A percentile compares a stretch with the other conserved stretches of the same genome.
These are phyloP conservation scores for Anadara kagoshimensis DNA, from an alignment of 1,140 invertebrate genomes.

Conservation along the genomic window DNA sequence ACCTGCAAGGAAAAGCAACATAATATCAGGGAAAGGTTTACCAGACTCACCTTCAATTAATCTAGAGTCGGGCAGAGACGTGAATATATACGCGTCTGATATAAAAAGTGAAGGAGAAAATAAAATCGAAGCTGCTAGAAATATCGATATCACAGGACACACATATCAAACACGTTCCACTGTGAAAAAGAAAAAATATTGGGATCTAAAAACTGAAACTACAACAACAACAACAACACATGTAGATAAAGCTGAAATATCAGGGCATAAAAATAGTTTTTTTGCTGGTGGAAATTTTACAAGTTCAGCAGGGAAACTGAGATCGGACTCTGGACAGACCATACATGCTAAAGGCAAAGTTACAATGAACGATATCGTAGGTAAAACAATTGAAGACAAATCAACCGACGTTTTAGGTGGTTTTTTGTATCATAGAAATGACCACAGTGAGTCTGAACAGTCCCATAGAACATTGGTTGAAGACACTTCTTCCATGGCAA, in stretches of 20 bases:
- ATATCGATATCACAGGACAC: background rate
- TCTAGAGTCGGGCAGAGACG: background rate
- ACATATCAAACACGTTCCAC: background rate
- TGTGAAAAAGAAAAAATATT: background rate
- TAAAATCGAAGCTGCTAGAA: background rate
- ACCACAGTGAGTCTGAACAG: background rate
- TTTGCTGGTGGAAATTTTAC: slow-evolving; percentile 6
- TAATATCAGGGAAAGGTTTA: background rate
- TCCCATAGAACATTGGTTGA: slow-evolving; percentile 1
- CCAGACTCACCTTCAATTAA: background rate
- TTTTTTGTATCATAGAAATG: background rate
- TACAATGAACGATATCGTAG: background rate
- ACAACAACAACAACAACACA: background rate
- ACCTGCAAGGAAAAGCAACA: background rate
- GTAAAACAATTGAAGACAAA: background rate
- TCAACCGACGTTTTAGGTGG: background rate
- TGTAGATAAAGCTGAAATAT: slow-evolving; percentile 1
- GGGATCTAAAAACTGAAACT: background rate
- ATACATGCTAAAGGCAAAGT: slow-evolving; percentile 6
- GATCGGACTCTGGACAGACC: background rate
- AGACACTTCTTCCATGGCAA: background rate
- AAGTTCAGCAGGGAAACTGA: background rate
- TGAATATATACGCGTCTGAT: background rate
- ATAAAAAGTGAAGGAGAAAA: background rate
- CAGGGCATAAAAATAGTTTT: background rate